Evolutionary conservation across 2,888 invertebrate genomes (phyloP), one percentile per base, ranked within the genome.

Genomic region (Andrena camellia): DNA sequence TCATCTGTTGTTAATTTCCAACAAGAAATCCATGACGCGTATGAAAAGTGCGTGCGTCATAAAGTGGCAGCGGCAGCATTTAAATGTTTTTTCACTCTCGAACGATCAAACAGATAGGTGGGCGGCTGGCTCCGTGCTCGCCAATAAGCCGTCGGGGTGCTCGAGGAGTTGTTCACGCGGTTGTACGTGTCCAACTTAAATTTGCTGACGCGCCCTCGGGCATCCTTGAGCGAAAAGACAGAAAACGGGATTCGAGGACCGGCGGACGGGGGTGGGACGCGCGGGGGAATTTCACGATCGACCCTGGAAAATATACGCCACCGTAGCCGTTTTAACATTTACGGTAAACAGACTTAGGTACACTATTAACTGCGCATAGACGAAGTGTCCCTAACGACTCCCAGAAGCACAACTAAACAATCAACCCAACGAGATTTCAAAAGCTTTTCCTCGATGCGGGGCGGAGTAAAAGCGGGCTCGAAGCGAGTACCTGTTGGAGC

Each of bases 101-200:
- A 90, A 81, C 92, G 93, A 93, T 93, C 91, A 90, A 78, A 88
- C 80, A 89, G 93, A 93, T 93, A 93, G 88, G 89, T 81, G 83
- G 88, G 90, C 80, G 88, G 87, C 89, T 90, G 86, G 89, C 90
- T 93, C 90, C 93, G 93, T 93, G 93, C 92, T 90, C 91, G 89
- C 91, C 92, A 93, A 93, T 93, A 93, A 93, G 91, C 91, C 88
- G 83, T 85, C 82, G 73, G 78, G 70, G 78, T 81, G 81, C 87
- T 87, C 79, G 79, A 89, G 81, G 79, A 70, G 75, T 76, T 73
- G 69, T 77, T 83, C 80, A 52, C 82, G 85, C 60, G 82, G 74
- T 48, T 88, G 81, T 86, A 88, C 76, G 82, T 83, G 78, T 87
- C 83, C 83, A 81, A 89, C 75, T 87, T 74, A 80, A 90, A 91